phyloP scores from a whole-genome alignment of 2,888 invertebrate genomes.

The Drosophila subquinaria region DNA sequence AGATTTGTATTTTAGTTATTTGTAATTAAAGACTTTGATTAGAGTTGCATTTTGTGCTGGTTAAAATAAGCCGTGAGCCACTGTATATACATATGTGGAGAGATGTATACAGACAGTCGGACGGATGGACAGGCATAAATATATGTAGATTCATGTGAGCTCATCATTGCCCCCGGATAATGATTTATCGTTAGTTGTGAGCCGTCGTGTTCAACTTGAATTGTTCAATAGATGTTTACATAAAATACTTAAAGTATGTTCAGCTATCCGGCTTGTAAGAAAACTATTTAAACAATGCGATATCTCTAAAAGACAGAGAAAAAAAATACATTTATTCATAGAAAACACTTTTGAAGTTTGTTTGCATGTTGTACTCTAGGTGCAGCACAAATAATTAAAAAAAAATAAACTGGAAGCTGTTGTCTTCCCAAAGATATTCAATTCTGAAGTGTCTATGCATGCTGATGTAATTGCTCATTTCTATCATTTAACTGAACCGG shows the following conservation, averaged over 20 bases:
- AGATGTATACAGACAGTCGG: constrained; percentile 1
- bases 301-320: constrained; percentile 19
- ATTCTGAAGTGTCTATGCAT: constrained; percentile 13
- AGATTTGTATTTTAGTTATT: no score
- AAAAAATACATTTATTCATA: constrained; percentile 29
- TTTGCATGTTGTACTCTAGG: constrained; percentile 26
- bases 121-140: constrained; percentile 2
- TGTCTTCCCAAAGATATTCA: constrained; percentile 30
- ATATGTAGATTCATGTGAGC: constrained; percentile 46
- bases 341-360: constrained; percentile 20
- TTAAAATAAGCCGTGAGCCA: no score
- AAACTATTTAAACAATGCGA: constrained; percentile 26
- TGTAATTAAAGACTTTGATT: no score
- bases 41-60: no score
- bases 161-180: constrained; percentile 52
- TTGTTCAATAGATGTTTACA: constrained; percentile 45
- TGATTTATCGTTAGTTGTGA: constrained; percentile 54
- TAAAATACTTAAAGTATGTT: constrained; percentile 10
- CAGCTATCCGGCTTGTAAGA: constrained; percentile 20
- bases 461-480: constrained; percentile 19
- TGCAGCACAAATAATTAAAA: constrained; percentile 37
- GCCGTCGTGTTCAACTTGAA: constrained; percentile 27
- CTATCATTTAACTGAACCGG: constrained; percentile 26
- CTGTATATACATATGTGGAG: not conserved
- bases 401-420: constrained; percentile 36